Evolutionary conservation across 2,113 vertebrate genomes (phyloP).

Genomic region (Vidua chalybeata): DNA sequence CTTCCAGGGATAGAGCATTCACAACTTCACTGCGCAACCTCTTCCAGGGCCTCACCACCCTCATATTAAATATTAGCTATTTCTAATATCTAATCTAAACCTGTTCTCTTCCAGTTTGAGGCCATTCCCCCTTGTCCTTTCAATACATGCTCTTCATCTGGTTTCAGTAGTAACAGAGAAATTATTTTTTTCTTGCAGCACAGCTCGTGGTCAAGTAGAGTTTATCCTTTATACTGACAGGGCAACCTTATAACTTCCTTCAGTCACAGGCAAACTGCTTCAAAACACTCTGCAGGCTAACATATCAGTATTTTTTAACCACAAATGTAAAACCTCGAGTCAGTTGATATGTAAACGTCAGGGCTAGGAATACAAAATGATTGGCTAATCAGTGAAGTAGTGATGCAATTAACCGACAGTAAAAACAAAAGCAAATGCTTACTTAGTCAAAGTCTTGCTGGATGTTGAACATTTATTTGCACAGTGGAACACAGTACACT

Average conservation of each 20-base stretch:
- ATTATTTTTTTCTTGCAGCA: not conserved
- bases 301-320: not conserved
- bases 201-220: not conserved
- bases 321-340: not conserved
- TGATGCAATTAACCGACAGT: not conserved
- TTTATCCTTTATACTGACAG: not conserved
- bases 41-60: not conserved
- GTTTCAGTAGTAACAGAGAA: not conserved
- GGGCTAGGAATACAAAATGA: not conserved
- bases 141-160: not conserved
- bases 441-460: not conserved
- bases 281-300: not conserved
- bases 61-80: not conserved
- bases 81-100: not conserved
- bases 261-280: not conserved
- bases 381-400: not conserved
- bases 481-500: not conserved
- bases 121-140: not conserved
- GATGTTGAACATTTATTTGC: not conserved
- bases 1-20: not conserved
- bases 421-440: not conserved
- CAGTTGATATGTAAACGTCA: rapidly evolving
- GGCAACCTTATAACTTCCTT: not conserved
- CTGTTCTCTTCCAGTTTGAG: not conserved
- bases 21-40: not conserved